Conservation (phyloP, 2,888 invertebrate species). For the Prostheceraeus crozeri region DNA sequence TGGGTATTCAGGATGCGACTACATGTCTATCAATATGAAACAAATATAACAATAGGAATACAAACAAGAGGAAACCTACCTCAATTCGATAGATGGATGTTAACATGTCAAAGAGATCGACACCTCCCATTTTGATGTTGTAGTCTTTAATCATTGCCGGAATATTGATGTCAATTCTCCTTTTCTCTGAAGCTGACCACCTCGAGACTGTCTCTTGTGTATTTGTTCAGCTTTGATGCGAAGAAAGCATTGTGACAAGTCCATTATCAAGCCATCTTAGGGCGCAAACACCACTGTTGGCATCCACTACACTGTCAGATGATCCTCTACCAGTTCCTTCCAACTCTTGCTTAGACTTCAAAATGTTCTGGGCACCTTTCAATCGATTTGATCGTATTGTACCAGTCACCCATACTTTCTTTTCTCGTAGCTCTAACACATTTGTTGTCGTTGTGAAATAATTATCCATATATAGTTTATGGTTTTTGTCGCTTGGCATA, state of each 20-base stretch:
- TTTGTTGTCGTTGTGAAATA: slow-evolving; percentile 16
- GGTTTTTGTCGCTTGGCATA: neutral
- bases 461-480: slow-evolving; percentile 24
- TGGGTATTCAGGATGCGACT: too few relatives aligned
- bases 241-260: neutral
- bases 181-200: neutral
- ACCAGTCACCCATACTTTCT: slow-evolving; percentile 10
- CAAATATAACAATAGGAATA: too few relatives aligned
- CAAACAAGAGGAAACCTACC: too few relatives aligned
- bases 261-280: neutral
- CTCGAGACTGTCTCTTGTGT: neutral
- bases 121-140: neutral
- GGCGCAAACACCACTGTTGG: neutral
- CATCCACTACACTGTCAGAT: neutral
- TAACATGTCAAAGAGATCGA: neutral
- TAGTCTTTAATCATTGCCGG: neutral
- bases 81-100: too few relatives aligned
- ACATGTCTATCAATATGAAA: too few relatives aligned
- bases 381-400: slow-evolving; percentile 12
- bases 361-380: slow-evolving; percentile 11
- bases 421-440: slow-evolving; percentile 1
- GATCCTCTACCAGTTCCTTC: slow-evolving; percentile 13
- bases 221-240: neutral
- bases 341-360: neutral
- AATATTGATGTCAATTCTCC: neutral